These are phyloP conservation scores for Alcedo quadribrachys DNA, from an alignment of 2,797 vertebrate species.

Conservation along the genomic window DNA sequence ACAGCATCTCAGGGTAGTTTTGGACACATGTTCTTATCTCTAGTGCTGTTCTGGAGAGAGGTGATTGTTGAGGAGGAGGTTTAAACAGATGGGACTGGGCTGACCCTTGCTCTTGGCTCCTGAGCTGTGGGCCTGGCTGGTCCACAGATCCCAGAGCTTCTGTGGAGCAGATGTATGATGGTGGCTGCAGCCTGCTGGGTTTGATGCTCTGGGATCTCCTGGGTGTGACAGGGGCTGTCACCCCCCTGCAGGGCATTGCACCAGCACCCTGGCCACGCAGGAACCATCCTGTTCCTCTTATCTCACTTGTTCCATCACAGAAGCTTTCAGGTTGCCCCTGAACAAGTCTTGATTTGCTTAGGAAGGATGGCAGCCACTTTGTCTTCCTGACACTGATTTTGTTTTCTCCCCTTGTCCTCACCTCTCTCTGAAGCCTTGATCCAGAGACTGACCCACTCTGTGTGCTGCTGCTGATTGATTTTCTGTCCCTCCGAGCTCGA, in stretches of 20 bases:
- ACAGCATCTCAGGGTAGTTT: background rate
- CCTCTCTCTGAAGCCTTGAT: conserved; percentile 84
- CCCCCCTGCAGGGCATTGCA: background rate
- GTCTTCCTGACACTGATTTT: background rate
- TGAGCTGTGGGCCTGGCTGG: background rate
- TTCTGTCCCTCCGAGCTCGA: conserved; percentile 89
- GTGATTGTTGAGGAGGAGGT: background rate
- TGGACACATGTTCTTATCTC: background rate
- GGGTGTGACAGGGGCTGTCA: background rate
- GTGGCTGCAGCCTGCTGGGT: background rate
- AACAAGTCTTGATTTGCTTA: background rate
- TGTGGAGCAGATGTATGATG: accelerated
- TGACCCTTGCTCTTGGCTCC: background rate
- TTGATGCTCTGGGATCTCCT: background rate
- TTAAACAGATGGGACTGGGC: background rate
- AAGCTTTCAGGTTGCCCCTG: background rate
- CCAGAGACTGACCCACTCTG: conserved; percentile 94
- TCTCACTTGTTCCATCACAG: background rate
- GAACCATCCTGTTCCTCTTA: accelerated
- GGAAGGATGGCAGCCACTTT: conserved; percentile 70
- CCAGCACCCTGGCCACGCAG: accelerated
- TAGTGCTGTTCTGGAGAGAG: background rate
- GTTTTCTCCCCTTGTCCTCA: background rate
- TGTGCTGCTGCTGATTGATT: conserved; percentile 92
- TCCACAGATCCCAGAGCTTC: background rate